Base-by-base conservation (phyloP, 2,888 invertebrate genomes). In the Slavum lentiscoides region DNA sequence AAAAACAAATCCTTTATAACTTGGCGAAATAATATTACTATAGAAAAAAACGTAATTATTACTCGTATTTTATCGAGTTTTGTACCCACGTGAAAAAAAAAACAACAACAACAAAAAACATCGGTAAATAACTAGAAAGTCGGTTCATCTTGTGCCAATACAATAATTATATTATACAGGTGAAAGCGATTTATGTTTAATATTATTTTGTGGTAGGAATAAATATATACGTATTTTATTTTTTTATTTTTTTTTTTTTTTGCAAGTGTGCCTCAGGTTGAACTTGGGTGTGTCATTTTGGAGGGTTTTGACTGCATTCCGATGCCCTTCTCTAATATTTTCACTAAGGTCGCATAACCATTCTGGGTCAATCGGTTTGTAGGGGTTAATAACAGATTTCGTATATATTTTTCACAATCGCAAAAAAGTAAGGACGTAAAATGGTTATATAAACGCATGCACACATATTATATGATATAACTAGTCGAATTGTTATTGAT, bases 71-170 rank as follows among this genome's bases (percentile, higher is more conserved):
- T 15, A 62, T 72, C 21, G n/a, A 64, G 23, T 80, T 68, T 72
- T 72, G 39, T 43, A 64, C 58, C 37, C 30, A 43, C 19, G 55
- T 19, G 23, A 43, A 64, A 62, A 43, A 62, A 64, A 53, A 53
- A 67, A 76, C 30, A 30, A 30, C 30, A 30, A 30, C 30, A 30
- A 30, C 30, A 30, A 37, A 69, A 61, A 23, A 8, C 17, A 76
- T 68, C 55, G 9, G n/a, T 68, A 68, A 68, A 75, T 75, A 80
- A 72, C 80, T 80, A 80, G 80, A 80, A 80, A 80, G 80, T 80
- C 43, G 66, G 70, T 80, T 80, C 80, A 80, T 80, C 80, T 77
- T 72, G 72, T 70, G 80, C 70, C 70, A 80, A 80, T 80, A 80
- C 62, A 80, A 72, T 80, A 80, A 80, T 80, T 80, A 80, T 66